Percentiles rank a stretch among this genome's conserved stretches.
These are phyloP conservation scores for Drosophila murphyi DNA, from an alignment of 1,140 invertebrate genomes.

Conservation along the genomic window DNA sequence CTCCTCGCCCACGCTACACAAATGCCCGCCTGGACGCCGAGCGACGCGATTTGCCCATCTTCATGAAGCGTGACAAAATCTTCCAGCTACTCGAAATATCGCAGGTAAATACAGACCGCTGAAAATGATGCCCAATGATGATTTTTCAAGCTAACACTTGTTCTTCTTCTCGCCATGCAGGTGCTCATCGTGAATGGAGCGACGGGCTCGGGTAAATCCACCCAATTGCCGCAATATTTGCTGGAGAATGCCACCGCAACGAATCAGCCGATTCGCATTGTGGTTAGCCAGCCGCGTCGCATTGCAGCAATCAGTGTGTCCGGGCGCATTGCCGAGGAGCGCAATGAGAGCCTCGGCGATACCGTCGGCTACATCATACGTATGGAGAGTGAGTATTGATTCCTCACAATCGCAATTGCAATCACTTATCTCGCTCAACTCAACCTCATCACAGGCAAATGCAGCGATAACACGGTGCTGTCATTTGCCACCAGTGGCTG, in stretches of 20 bases:
- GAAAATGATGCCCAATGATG: too few relatives aligned
- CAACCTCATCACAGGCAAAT: slow-evolving; percentile 55
- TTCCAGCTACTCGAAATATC: slow-evolving; percentile 34
- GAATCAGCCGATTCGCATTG: slow-evolving; percentile 91
- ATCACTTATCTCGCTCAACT: neutral
- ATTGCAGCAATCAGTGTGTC: slow-evolving; percentile 95
- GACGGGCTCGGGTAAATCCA: slow-evolving; percentile 96
- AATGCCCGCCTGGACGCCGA: slow-evolving; percentile 25
- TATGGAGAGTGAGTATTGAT: slow-evolving; percentile 87
- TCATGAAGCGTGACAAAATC: slow-evolving; percentile 27
- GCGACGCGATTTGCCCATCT: slow-evolving; percentile 50
- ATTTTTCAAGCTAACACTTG: too few relatives aligned
- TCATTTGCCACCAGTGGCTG: slow-evolving; percentile 77
- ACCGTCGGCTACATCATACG: slow-evolving; percentile 98
- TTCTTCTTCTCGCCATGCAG: slow-evolving; percentile 25
- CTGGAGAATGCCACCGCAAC: slow-evolving; percentile 90
- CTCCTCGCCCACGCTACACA: slow-evolving; percentile 20
- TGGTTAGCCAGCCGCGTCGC: slow-evolving; percentile 96
- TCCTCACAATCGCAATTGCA: neutral
- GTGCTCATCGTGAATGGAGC: slow-evolving; percentile 90
- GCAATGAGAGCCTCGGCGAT: slow-evolving; percentile 93
- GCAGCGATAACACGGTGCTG: slow-evolving; percentile 50
- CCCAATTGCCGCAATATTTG: slow-evolving; percentile 96
- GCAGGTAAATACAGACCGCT: slow-evolving; percentile 44
- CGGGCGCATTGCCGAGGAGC: slow-evolving; percentile 92